Conservation (phyloP, 2,888 invertebrate genomes). For the Mantis religiosa region DNA sequence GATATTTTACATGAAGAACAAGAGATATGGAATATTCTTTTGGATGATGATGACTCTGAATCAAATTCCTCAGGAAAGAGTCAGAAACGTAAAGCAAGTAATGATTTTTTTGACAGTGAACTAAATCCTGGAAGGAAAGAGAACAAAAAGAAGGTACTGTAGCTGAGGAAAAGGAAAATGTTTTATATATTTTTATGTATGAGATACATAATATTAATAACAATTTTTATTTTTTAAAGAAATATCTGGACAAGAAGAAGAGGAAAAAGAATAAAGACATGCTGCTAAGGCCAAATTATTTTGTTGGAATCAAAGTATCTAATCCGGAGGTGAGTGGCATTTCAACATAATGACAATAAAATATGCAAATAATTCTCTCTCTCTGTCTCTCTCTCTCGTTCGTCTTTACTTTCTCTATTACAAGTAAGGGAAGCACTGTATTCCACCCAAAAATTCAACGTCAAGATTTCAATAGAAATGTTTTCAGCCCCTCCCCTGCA, state of each 20-base stretch:
- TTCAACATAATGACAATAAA: too few species aligned
- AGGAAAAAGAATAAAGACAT: not conserved
- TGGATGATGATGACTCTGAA: not conserved
- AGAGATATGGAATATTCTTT: not conserved
- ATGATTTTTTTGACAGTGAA: not conserved
- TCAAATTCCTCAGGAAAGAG: not conserved
- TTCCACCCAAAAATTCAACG: too few species aligned
- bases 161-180: not conserved
- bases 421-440: too few species aligned
- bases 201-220: not conserved
- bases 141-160: not conserved
- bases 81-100: not conserved
- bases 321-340: slow-evolving; percentile 6
- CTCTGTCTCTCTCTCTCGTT: too few species aligned
- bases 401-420: too few species aligned
- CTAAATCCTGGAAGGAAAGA: not conserved
- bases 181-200: not conserved
- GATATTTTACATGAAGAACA: not conserved
- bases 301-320: slow-evolving; percentile 13
- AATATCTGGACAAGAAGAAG: not conserved
- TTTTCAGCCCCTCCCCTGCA: too few species aligned
- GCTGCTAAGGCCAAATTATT: slow-evolving; percentile 13
- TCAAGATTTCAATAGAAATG: too few species aligned
- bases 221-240: not conserved
- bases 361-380: too few species aligned